Evolutionary conservation across 2,113 vertebrate species (phyloP), one percentile per base, ranked within the genome.

Genomic region (Corythoichthys intestinalis): DNA sequence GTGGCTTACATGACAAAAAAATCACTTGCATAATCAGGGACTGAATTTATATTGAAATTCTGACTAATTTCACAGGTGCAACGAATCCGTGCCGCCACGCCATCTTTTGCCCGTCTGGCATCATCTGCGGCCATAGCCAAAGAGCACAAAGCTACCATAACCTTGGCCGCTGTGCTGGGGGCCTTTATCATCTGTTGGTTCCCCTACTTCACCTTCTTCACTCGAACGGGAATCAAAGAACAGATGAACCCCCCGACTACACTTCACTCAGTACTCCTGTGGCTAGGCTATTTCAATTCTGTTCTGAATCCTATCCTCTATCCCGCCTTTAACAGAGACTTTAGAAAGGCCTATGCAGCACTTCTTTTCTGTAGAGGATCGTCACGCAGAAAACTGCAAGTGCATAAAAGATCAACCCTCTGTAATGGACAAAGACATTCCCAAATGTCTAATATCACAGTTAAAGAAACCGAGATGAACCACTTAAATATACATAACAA

Each of bases 261-360:
- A 0, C 54, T 78, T 52, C 85, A 90, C 65, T 89, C 89, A 0
- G 50, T 92, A 4, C 81, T 91, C 39, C 87, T 93, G 66, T 99
- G 96, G 96, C 82, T 99, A 71, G 97, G 95, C 67, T 99, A 99
- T 0, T 89, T 94, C 70, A 98, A 98, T 88, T 98, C 96, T 0
- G 93, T 93, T n/a, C 87, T 98, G 59, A 99, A 99, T 83, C 96
- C 97, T 71, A 93, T 98, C 73, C 88, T 99, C 62, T 98, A 98
- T 0, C 96, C 95, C 0, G 92, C 94, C 0, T 86, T 99, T 20
- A 98, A 96, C 83, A 93, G 92, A 52, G 96, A 98, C 87, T 98
- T 99, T 85, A 93, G 93, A 41, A 85, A 39, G 0, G 94, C 94
- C 0, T 99, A 96, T 54, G 89, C 92, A 48, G 89, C 92, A 78